These are phyloP conservation scores for Aphidius ervi DNA, from an alignment of 1,140 invertebrate genomes.

Conservation along the genomic window DNA sequence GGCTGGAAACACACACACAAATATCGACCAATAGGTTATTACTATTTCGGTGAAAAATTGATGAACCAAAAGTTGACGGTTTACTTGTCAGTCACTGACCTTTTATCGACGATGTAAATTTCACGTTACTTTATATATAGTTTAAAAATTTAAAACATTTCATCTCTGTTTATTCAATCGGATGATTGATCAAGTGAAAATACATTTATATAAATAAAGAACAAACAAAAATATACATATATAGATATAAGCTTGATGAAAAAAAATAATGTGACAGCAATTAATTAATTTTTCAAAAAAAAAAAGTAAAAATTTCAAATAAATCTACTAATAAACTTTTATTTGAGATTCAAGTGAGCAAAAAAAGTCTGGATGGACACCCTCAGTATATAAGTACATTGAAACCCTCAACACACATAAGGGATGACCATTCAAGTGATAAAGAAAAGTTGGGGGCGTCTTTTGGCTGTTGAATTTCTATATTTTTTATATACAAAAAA, in stretches of 20 bases:
- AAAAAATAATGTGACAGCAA: no score
- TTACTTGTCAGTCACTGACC: slow-evolving; percentile 1
- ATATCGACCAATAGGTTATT: background rate
- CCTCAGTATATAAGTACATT: no score
- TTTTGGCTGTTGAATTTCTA: slow-evolving; percentile 31
- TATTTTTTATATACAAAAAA: background rate
- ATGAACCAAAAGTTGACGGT: background rate
- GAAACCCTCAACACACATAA: slow-evolving; percentile 22
- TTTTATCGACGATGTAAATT: slow-evolving; percentile 2
- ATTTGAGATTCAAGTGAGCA: no score
- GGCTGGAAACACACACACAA: background rate
- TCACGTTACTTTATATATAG: background rate
- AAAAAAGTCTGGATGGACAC: no score
- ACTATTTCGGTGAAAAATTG: background rate
- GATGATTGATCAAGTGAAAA: no score
- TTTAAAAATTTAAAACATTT: background rate
- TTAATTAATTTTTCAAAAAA: no score
- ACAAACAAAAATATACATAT: no score
- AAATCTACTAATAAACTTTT: no score
- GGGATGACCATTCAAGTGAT: slow-evolving; percentile 28
- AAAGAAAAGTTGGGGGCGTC: slow-evolving; percentile 30
- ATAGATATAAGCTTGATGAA: no score
- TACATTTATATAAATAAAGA: no score
- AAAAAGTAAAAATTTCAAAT: no score
- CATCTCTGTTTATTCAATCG: no score